These are phyloP conservation scores for Pseudachorutes palmiensis DNA, from an alignment of 1,140 invertebrate genomes.

Conservation along the genomic window DNA sequence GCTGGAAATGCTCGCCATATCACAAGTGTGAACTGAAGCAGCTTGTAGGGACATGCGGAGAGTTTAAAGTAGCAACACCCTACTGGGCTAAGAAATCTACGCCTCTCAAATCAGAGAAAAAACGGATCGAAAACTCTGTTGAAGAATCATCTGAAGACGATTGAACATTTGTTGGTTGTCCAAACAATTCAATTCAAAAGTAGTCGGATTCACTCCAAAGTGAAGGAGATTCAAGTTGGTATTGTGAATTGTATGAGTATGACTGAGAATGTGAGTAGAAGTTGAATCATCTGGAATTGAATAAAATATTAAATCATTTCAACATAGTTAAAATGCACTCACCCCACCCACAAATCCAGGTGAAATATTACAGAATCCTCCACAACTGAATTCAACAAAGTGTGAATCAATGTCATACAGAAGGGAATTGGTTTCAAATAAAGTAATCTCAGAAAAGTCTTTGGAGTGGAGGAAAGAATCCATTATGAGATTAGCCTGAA, in stretches of 20 bases:
- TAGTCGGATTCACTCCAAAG: too few species aligned
- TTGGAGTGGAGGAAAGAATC: neutral
- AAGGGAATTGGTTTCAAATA: neutral
- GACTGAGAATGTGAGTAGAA: neutral
- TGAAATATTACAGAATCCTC: neutral
- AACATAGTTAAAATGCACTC: neutral
- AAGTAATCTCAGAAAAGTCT: neutral
- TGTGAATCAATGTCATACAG: neutral
- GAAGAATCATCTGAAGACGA: too few species aligned
- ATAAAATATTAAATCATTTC: neutral
- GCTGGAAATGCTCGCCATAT: too few species aligned
- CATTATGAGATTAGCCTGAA: neutral
- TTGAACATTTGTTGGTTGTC: too few species aligned
- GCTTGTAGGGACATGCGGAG: too few species aligned
- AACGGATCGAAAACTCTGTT: too few species aligned
- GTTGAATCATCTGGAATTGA: neutral
- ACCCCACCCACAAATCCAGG: neutral
- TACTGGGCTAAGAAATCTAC: too few species aligned
- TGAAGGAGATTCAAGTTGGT: too few species aligned
- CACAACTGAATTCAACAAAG: neutral
- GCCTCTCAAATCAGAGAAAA: too few species aligned
- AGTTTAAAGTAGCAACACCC: too few species aligned
- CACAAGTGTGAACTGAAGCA: too few species aligned
- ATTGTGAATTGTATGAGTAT: neutral
- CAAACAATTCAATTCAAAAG: too few species aligned